Base-by-base conservation (phyloP, 2,113 vertebrate genomes). In the Platichthys flesus region DNA sequence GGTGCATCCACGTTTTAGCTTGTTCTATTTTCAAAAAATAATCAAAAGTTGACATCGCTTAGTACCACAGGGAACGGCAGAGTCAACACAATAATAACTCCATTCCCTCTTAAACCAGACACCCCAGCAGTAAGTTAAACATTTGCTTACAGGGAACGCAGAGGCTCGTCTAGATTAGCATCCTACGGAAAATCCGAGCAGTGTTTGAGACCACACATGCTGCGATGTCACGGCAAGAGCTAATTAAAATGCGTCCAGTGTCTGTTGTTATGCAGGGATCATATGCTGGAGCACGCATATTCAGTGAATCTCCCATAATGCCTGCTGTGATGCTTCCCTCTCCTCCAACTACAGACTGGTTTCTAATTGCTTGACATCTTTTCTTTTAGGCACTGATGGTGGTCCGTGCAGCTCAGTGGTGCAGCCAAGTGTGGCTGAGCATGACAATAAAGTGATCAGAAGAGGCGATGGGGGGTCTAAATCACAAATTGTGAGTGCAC, bases 281-380 rank as follows among this genome's bases (percentile, higher is more conserved):
- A 82, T 88, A 93, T 92, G 91, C 91, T n/a, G 67, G 83, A 88
- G 88, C 92, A 94, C 82, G 91, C 79, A 52, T 89, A 74, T 71
- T 88, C 74, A 49, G 84, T 81, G 89, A 90, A 85, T 87, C 85
- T 86, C 84, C 88, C 76, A 79, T 78, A 87, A 87, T 75, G 78
- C 90, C 91, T 79, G 89, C 88, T 91, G 90, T 85, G 87, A 87
- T 78, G 79, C 79, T 84, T 85, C 86, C 59, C 56, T 81, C 74
- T 80, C 74, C 67, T 85, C 55, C 52, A 79, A 81, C 85, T 71
- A 72, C 59, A 69, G 69, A 78, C 81, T 66, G 84, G 69, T 79
- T 90, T 87, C 81, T 89, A 92, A 93, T 92, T 89, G 86, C 89
- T 78, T 69, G 71, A 78, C 87, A 81, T 88, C 78, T 88, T 57